Evolutionary conservation across 2,797 vertebrate genomes (phyloP).

Genomic region (Danio jaintianensis): DNA sequence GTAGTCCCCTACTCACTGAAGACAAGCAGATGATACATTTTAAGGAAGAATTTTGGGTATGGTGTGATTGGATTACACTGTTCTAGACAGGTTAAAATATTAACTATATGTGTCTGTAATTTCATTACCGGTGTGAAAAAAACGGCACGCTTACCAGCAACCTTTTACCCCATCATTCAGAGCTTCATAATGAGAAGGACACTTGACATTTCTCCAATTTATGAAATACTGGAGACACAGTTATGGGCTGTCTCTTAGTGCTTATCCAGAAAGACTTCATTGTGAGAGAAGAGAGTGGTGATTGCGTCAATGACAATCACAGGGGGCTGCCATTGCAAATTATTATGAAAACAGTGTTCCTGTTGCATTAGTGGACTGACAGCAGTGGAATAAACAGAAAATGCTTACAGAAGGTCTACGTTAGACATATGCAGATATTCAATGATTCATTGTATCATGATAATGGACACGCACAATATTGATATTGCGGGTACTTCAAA

Average conservation of each 20-base stretch:
- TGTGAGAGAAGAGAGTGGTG: constrained; percentile 43
- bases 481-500: too few species aligned
- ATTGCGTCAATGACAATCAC: constrained; percentile 47
- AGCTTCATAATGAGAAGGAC: constrained; percentile 51
- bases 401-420: too few species aligned
- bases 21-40: constrained; percentile 15
- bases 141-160: constrained; percentile 16
- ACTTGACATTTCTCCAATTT: constrained; percentile 60
- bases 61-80: constrained; percentile 55
- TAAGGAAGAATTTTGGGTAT: constrained; percentile 39
- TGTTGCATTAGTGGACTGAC: constrained; percentile 28
- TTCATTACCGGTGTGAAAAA: constrained; percentile 51
- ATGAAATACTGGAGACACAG: constrained; percentile 46
- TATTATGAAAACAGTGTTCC: constrained; percentile 40
- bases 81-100: constrained; percentile 59
- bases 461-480: too few species aligned
- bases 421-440: too few species aligned
- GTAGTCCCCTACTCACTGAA: too few species aligned
- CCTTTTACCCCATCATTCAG: constrained; percentile 41
- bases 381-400: constrained; percentile 12
- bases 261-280: constrained; percentile 48
- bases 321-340: constrained; percentile 35
- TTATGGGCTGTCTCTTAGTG: constrained; percentile 37
- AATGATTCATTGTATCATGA: too few species aligned
- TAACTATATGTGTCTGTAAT: constrained; percentile 33